Percentiles rank a stretch among this genome's conserved stretches.
Conservation (phyloP, 2,113 vertebrate species). For the Erythrocercus mccallii region DNA sequence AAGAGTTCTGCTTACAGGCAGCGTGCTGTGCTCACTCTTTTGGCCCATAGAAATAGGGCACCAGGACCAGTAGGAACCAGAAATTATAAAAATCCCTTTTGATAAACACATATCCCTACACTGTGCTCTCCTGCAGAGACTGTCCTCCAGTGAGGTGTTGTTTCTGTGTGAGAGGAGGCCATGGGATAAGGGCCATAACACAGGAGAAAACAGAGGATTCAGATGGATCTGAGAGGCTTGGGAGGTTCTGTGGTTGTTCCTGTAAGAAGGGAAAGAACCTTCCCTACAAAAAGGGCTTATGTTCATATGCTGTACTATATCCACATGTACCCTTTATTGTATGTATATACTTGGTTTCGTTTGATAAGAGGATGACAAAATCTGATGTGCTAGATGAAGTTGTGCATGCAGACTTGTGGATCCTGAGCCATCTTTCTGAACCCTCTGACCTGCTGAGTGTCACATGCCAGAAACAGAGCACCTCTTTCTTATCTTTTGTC, state of each 20-base stretch:
- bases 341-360: background rate
- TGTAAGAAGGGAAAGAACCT: background rate
- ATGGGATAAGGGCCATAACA: background rate
- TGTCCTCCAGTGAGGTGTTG: background rate
- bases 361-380: background rate
- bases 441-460: background rate
- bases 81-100: background rate
- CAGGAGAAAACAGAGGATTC: background rate
- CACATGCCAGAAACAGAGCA: background rate
- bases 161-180: background rate
- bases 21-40: background rate
- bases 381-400: background rate
- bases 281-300: background rate
- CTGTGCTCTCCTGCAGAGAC: background rate
- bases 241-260: background rate
- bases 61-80: background rate
- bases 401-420: background rate
- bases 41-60: background rate
- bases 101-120: background rate
- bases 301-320: background rate
- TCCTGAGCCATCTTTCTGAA: background rate
- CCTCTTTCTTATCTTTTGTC: background rate
- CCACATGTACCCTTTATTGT: background rate
- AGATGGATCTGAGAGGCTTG: background rate
- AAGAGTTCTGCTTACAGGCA: background rate